A percentile compares a stretch with the other conserved stretches of the same genome.
Evolutionary conservation across 2,797 vertebrate species (phyloP).

Genomic region (Xyrichtys novacula): DNA sequence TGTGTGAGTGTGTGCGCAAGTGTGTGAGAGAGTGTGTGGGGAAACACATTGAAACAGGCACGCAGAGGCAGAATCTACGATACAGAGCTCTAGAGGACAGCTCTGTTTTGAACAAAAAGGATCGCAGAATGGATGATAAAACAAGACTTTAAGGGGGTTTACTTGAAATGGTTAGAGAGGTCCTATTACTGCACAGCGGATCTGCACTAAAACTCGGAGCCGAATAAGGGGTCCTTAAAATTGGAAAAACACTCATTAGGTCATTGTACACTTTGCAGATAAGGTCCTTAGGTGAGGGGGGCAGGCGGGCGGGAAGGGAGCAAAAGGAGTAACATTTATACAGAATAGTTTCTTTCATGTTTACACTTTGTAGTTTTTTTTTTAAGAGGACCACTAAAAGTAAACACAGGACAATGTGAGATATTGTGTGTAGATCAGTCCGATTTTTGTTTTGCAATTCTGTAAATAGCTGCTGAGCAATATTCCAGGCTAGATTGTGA

Average conservation of each 20-base stretch:
- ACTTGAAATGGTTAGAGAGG: slow-evolving; percentile 78
- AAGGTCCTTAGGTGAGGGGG: slow-evolving; percentile 51
- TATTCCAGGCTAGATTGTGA: slow-evolving; percentile 81
- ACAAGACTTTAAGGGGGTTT: slow-evolving; percentile 64
- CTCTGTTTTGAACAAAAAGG: slow-evolving; percentile 71
- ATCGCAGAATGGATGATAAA: slow-evolving; percentile 56
- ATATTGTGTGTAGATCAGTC: slow-evolving; percentile 74
- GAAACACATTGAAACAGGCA: slow-evolving; percentile 64
- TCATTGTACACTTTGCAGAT: slow-evolving; percentile 68
- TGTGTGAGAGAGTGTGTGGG: slow-evolving; percentile 15
- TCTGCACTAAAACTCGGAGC: slow-evolving; percentile 75
- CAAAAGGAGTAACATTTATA: slow-evolving; percentile 65
- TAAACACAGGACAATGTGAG: slow-evolving; percentile 76
- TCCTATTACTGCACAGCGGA: slow-evolving; percentile 67
- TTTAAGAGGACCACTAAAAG: slow-evolving; percentile 85
- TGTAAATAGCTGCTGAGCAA: slow-evolving; percentile 86
- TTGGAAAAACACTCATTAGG: slow-evolving; percentile 71
- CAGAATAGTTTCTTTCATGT: slow-evolving; percentile 72
- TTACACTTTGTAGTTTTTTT: slow-evolving; percentile 80
- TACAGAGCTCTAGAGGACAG: slow-evolving; percentile 60
- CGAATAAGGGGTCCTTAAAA: slow-evolving; percentile 65
- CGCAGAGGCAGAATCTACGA: slow-evolving; percentile 84
- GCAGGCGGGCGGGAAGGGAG: neutral
- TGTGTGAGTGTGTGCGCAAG: neutral
- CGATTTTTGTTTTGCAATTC: slow-evolving; percentile 75